Base-by-base conservation (phyloP, 2,113 vertebrate genomes). In the Ahaetulla prasina region DNA sequence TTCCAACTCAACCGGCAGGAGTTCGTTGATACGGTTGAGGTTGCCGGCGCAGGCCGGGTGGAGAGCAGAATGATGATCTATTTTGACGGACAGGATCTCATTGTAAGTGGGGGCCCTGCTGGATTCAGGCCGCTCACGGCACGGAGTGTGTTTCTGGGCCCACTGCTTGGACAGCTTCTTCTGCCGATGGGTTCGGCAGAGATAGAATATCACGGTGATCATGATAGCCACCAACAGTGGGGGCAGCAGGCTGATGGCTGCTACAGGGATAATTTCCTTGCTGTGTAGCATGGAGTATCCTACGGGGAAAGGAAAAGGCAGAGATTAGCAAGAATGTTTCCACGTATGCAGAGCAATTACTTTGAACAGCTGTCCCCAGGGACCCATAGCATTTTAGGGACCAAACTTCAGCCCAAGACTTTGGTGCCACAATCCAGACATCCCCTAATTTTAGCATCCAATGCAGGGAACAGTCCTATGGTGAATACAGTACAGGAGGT, bases 191-290 rank as follows among this genome's bases (percentile, higher is more conserved):
- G 97, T 98, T 89, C 98, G 98, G 96, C 98, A 98, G 87, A 98
- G 96, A 96, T 98, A 99, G 94, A 99, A 98, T 68, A 94, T 97
- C 50, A 96, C 96, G 0, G 97, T 97, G 92, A 98, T 97, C 63
- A 98, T 97, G 50, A 98, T 94, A 0, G 98, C 98, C 22, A 98
- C 97, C 8, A 99, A 96, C 63, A 98, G 92, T 0, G 97, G 98
- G 27, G 98, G 98, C 52, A 98, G 97, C 91, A 99, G 95, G 93
- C 98, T 99, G 93, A 99, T 98, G 88, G 98, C 97, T 1, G 98
- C 98, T 94, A 98, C 98, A 0, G 98, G 98, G 94, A 99, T 97
- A 91, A 98, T 98, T 45, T 99, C 98, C 91, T 98, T 98, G 96
- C 98, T 98, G 92, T 98, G 97, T 87, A 98, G 96, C 96, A 97